Evolutionary conservation across 2,888 invertebrate genomes (phyloP), one percentile per base, ranked within the genome.

Genomic region (Phorcus lineatus): DNA sequence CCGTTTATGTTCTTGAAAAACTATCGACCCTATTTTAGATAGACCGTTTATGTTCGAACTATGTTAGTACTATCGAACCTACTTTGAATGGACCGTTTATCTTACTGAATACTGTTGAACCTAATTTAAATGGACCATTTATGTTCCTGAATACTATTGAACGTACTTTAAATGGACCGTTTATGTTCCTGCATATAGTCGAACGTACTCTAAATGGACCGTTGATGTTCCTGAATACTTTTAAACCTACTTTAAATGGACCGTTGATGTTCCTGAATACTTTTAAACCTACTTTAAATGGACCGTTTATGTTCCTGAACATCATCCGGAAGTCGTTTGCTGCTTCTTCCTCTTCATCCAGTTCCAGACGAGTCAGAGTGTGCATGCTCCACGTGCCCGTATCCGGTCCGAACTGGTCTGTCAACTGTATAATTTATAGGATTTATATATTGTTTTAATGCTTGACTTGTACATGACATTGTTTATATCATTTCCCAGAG

Each of bases 321-420:
- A 92, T 91, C 82, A 87, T 91, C 52, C 88, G 86, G 83, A 93
- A 93, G n/a, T 90, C 82, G 0, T 81, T 77, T 17, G 87, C 85
- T 9, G 93, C 93, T 79, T 87, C 88, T 0, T 82, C 85, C 9
- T 84, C 55, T 7, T 93, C 88, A 17, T 86, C 88, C 7, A 93
- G 80, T 80, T 93, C 92, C 78, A 93, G 80, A 87, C 91, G 91
- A 2, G 92, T 92, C 54, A 93, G 90, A 13, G 93, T 87, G 82
- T 92, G 92, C 92, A 93, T 93, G 13, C 91, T 89, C 93, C 93
- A 93, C 0, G 93, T 93, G 13, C 85, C 86, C 90, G 93, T 93
- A 16, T 93, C 93, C 6, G 93, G 93, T 3, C 93, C 93, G 24
- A 74, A 28, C 9, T 22, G 40, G 22, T 74, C 70, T 17, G 70